phyloP scores from a whole-genome alignment of 2,888 invertebrate genomes.

The Melangyna quadrimaculata region DNA sequence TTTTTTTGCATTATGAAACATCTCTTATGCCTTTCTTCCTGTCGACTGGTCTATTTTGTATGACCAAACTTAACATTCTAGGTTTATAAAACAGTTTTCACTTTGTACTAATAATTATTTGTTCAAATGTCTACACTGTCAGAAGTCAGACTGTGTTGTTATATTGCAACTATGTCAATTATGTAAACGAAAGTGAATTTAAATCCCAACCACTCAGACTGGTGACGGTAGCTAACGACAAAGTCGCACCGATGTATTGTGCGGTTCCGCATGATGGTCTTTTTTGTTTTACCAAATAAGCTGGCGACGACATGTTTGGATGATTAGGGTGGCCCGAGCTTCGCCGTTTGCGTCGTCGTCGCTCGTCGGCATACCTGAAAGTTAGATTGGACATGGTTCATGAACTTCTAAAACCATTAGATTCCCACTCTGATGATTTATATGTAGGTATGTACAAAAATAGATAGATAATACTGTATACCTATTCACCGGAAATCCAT shows the following conservation, averaged over 20 bases:
- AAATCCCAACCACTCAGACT: background rate
- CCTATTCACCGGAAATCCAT: constrained; percentile 25
- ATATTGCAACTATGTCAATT: constrained; percentile 8
- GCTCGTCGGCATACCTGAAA: constrained; percentile 31
- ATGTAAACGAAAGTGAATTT: constrained; percentile 35
- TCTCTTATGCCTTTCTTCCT: too few relatives aligned
- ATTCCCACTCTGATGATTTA: background rate
- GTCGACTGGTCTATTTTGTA: too few relatives aligned
- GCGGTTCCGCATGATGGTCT: constrained; percentile 40
- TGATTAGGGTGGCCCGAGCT: background rate
- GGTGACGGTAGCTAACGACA: background rate
- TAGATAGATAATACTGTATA: background rate
- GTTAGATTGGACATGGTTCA: constrained; percentile 39
- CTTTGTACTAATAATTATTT: too few relatives aligned
- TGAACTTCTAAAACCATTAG: constrained; percentile 20
- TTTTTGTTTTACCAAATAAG: constrained; percentile 6
- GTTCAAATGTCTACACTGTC: background rate
- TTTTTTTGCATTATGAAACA: too few relatives aligned
- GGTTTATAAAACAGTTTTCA: background rate
- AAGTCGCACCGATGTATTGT: background rate
- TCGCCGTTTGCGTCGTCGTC: too few relatives aligned
- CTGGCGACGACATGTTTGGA: constrained; percentile 9
- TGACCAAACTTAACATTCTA: too few relatives aligned
- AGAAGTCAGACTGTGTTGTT: background rate
- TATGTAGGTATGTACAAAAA: too few relatives aligned